Evolutionary conservation across 92 coral and sea anemone species (phyloP).

Genomic region (Porites lobata): DNA sequence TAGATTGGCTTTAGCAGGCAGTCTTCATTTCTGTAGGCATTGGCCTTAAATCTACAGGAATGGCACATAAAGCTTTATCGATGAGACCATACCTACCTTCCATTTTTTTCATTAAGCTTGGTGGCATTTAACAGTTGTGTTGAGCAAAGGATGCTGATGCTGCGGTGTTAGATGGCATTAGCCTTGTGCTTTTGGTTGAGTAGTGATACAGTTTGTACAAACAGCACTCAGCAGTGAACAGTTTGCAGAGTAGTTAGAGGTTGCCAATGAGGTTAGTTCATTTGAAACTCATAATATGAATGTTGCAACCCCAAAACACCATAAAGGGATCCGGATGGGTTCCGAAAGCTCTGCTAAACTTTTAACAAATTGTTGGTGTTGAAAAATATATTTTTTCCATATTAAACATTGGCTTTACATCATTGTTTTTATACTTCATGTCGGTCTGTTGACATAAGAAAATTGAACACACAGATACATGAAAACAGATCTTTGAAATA

Average conservation of each 20-base stretch:
- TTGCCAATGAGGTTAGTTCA: no score
- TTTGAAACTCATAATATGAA: no score
- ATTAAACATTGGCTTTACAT: no score
- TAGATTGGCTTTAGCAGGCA: not conserved
- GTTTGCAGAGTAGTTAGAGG: not conserved
- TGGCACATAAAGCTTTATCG: not conserved
- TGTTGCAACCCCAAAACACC: no score
- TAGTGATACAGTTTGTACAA: not conserved
- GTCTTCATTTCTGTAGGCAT: not conserved
- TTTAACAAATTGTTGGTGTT: no score
- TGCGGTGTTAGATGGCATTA: not conserved
- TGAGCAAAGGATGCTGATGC: conserved; percentile 3
- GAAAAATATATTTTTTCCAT: no score
- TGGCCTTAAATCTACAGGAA: not conserved
- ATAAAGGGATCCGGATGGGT: no score
- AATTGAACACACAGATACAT: no score
- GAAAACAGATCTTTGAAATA: no score
- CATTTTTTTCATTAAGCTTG: not conserved
- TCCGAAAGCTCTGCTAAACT: no score
- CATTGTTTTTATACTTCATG: no score
- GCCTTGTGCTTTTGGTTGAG: not conserved
- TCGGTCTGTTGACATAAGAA: no score
- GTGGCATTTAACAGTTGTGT: not conserved
- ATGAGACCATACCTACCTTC: not conserved
- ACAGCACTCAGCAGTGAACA: not conserved